Conservation (phyloP, 2,113 vertebrate species). For the Gavia stellata region DNA sequence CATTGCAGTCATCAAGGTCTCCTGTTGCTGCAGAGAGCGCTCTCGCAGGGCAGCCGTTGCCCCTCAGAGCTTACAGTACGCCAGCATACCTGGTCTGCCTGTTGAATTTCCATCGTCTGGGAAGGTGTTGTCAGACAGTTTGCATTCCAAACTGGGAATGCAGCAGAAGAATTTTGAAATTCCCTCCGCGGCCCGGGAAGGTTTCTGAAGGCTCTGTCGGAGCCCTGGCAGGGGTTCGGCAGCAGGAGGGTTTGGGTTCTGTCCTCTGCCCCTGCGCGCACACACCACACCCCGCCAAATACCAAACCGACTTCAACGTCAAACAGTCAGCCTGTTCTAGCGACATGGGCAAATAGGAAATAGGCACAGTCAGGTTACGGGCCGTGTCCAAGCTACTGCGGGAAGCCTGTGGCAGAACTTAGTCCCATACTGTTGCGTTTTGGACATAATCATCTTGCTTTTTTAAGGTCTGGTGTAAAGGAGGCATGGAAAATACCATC, state of each 20-base stretch:
- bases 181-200: background rate
- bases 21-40: rapidly evolving
- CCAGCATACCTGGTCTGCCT: background rate
- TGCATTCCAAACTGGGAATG: background rate
- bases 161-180: background rate
- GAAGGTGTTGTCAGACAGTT: rapidly evolving
- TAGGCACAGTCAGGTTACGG: rapidly evolving
- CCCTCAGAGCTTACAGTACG: background rate
- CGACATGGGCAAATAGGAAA: background rate
- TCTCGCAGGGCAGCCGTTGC: rapidly evolving
- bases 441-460: too few species aligned
- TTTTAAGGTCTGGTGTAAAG: background rate
- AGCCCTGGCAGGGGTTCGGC: background rate
- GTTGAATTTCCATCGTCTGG: rapidly evolving
- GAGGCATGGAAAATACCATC: background rate
- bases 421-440: background rate
- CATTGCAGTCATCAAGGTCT: rapidly evolving
- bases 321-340: background rate
- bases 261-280: background rate
- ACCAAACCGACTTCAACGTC: rapidly evolving
- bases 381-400: rapidly evolving
- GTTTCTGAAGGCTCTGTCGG: background rate
- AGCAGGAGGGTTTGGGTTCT: background rate
- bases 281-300: rapidly evolving
- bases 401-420: background rate